Base-by-base conservation (phyloP, 2,113 vertebrate genomes). In the Myiagra hebetior region DNA sequence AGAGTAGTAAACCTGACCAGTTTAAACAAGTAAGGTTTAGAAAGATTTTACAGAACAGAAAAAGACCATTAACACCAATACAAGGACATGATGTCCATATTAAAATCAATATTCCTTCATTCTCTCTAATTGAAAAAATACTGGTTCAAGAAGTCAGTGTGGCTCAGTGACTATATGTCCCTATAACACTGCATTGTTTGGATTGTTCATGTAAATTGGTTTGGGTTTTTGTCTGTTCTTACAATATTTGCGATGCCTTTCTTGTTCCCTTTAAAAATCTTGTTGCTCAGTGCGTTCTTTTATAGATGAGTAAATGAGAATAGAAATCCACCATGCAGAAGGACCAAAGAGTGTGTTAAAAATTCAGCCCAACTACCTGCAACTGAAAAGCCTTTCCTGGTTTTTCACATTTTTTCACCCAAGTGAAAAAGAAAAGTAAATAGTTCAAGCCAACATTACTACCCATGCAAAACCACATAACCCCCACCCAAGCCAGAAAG, bases 361-460 rank as follows among this genome's bases (percentile, higher is more conserved):
- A 70, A 77, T 37, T 11, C 55, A 81, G 15, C 10, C 41, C 15
- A 52, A 14, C 19, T 19, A 46, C 22, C 74, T 74, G 14, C 10
- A 50, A 31, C n/a, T 75, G 37, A 50, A 75, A 62, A 91, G 14
- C 13, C 7, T 64, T n/a, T 55, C 20, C 17, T 63, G 27, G 4
- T 14, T 70, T 91, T 74, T 39, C 59, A 64, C 2, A 17, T 47
- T 39, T 23, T 72, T 35, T 55, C 7, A 30, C 8, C 2, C 9
- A 35, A 44, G 2, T 16, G 30, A 26, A 56, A 80, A 69, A 76
- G 39, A 10, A 21, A 35, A 72, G 9, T 9, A 75, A 50, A 62
- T 2, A 28, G 7, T 10, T 33, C 1, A 3, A 83, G 21, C 30
- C 42, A 74, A 35, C 6, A 41, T 15, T 39, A 35, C 4, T 0